Evolutionary conservation across 2,888 invertebrate species (phyloP).

Genomic region (Spialia ferax): DNA sequence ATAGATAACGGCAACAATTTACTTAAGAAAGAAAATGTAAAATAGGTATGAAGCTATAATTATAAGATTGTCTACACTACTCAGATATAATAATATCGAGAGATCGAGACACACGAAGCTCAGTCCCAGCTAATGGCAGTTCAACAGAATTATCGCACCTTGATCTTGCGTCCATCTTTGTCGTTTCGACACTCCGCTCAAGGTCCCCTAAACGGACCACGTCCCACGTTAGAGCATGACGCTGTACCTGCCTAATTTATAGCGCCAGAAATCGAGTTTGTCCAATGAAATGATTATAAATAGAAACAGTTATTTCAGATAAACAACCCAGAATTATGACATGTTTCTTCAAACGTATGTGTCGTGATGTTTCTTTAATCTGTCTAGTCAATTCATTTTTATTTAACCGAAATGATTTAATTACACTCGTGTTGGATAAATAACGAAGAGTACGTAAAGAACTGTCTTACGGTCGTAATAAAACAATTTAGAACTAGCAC

Average conservation of each 20-base stretch:
- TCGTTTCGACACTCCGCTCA: constrained; percentile 25
- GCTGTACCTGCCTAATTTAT: constrained; percentile 32
- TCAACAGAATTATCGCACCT: constrained; percentile 30
- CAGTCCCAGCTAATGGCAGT: background rate
- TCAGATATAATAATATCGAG: too few species aligned
- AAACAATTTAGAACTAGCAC: background rate
- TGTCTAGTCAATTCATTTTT: constrained; percentile 11
- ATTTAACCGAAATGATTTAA: constrained; percentile 1
- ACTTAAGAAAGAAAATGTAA: too few species aligned
- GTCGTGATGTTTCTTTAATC: constrained; percentile 13
- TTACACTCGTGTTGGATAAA: background rate
- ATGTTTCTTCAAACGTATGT: constrained; percentile 23
- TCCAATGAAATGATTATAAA: constrained; percentile 31
- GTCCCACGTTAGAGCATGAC: constrained; percentile 34
- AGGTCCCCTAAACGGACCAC: constrained; percentile 19
- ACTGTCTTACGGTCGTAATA: background rate
- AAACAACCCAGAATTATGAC: constrained; percentile 27
- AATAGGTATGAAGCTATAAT: too few species aligned
- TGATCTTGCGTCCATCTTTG: constrained; percentile 34
- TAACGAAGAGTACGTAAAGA: background rate
- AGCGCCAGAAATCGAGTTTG: constrained; percentile 26
- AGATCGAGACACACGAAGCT: background rate
- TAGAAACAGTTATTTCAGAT: constrained; percentile 28
- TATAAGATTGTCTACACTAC: too few species aligned
- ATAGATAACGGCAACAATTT: too few species aligned